Percentiles rank a stretch among this genome's conserved stretches.
These are phyloP conservation scores for Ianthella basta DNA, from an alignment of 37 sponge, comb jelly and placozoan species.

Conservation along the genomic window DNA sequence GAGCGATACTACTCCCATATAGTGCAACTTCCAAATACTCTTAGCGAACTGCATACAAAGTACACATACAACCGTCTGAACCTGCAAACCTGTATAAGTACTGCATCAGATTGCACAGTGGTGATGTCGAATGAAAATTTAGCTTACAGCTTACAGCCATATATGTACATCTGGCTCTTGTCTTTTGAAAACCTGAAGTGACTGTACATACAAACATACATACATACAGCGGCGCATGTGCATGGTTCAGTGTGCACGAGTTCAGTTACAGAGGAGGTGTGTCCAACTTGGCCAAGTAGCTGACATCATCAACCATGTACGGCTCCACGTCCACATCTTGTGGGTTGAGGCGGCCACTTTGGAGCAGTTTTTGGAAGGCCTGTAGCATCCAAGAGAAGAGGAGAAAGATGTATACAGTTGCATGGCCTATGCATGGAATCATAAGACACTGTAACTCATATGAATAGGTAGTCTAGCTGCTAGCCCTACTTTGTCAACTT, in stretches of 20 bases:
- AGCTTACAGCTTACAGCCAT: too few species aligned
- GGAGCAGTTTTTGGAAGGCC: slow-evolving; percentile 59
- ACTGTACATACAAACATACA: not conserved
- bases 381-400: slow-evolving; percentile 2
- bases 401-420: not conserved
- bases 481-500: too few species aligned
- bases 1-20: too few species aligned
- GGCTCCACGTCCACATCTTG: slow-evolving; percentile 61
- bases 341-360: slow-evolving; percentile 44
- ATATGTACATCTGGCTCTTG: not conserved
- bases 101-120: too few species aligned
- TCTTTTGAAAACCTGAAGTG: not conserved
- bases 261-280: not conserved
- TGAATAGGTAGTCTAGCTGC: too few species aligned
- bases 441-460: too few species aligned
- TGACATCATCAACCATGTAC: slow-evolving; percentile 79
- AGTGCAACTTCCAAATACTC: too few species aligned
- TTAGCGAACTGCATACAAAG: too few species aligned
- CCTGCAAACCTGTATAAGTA: too few species aligned
- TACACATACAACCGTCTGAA: too few species aligned
- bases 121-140: too few species aligned
- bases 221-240: not conserved
- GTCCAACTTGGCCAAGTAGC: slow-evolving; percentile 55
- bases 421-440: not conserved
- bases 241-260: not conserved